phyloP scores from a whole-genome alignment of 1,140 invertebrate genomes.

The Pseudomyrmex concolor region DNA sequence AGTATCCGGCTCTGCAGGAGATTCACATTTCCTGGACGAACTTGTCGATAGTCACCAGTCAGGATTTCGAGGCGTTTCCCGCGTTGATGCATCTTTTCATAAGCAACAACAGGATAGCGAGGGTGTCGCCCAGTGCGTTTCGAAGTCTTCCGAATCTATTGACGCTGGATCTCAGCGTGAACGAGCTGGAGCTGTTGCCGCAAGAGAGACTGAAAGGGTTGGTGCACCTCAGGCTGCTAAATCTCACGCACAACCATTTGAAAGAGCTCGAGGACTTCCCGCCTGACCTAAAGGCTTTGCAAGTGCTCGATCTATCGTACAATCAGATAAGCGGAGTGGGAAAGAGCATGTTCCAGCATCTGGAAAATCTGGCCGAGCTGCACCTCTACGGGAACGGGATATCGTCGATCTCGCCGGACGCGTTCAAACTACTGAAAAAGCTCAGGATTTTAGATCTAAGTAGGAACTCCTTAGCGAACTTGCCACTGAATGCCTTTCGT shows the following conservation, averaged over 20 bases:
- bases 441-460: slow-evolving; percentile 92
- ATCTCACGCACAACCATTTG: slow-evolving; percentile 93
- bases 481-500: slow-evolving; percentile 91
- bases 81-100: slow-evolving; percentile 91
- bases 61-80: slow-evolving; percentile 94
- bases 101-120: slow-evolving; percentile 90
- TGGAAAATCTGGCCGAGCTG: slow-evolving; percentile 90
- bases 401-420: slow-evolving; percentile 90
- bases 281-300: slow-evolving; percentile 90
- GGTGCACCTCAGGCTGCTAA: slow-evolving; percentile 89
- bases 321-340: slow-evolving; percentile 92
- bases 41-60: slow-evolving; percentile 92
- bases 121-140: slow-evolving; percentile 94
- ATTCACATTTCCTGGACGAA: slow-evolving; percentile 94
- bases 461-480: slow-evolving; percentile 92
- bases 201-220: slow-evolving; percentile 93
- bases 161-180: slow-evolving; percentile 92
- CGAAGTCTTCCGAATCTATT: slow-evolving; percentile 90
- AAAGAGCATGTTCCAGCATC: slow-evolving; percentile 90
- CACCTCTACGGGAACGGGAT: slow-evolving; percentile 93
- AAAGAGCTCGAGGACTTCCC: slow-evolving; percentile 94
- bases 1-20: slow-evolving; percentile 90
- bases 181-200: slow-evolving; percentile 93
- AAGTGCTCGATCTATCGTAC: slow-evolving; percentile 92
- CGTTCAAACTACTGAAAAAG: slow-evolving; percentile 92